A percentile compares a stretch with the other conserved stretches of the same genome.
phyloP scores from a whole-genome alignment of 2,888 invertebrate genomes.

The Ochlodes sylvanus region DNA sequence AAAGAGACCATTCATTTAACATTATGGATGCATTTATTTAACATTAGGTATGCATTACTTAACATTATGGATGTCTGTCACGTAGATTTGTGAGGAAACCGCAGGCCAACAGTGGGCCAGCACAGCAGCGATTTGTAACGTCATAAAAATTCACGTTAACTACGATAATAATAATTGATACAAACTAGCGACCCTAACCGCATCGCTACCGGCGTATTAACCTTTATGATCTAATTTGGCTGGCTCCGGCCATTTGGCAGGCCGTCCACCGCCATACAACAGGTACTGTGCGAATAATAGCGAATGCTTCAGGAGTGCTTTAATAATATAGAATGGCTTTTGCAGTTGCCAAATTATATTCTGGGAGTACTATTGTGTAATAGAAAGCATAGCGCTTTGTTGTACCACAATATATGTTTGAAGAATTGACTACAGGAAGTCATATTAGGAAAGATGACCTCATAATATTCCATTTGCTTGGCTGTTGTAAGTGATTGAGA shows the following conservation, averaged over 20 bases:
- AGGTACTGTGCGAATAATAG: conserved; percentile 56
- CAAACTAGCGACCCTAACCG: conserved; percentile 31
- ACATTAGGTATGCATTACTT: too few species aligned
- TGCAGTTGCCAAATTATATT: conserved; percentile 28
- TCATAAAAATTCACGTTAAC: conserved; percentile 6
- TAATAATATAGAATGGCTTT: conserved; percentile 15
- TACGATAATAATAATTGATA: conserved; percentile 12
- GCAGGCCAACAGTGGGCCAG: too few species aligned
- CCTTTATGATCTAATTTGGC: conserved; percentile 80
- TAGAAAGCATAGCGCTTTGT: conserved; percentile 8
- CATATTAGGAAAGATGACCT: too few species aligned
- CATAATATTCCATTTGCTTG: too few species aligned
- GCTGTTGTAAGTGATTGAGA: too few species aligned
- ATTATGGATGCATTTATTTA: too few species aligned
- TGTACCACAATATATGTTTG: neutral
- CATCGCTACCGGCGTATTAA: conserved; percentile 62
- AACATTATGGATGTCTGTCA: too few species aligned
- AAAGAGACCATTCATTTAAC: too few species aligned
- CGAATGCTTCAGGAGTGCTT: conserved; percentile 25
- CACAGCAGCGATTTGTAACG: too few species aligned
- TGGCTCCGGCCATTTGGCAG: conserved; percentile 69
- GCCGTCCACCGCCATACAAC: conserved; percentile 57
- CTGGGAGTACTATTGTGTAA: conserved; percentile 7
- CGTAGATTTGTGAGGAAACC: too few species aligned
- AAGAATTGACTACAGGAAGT: neutral